Evolutionary conservation across 2,797 vertebrate species (phyloP), one percentile per base, ranked within the genome.

Genomic region (Staurois parvus): DNA sequence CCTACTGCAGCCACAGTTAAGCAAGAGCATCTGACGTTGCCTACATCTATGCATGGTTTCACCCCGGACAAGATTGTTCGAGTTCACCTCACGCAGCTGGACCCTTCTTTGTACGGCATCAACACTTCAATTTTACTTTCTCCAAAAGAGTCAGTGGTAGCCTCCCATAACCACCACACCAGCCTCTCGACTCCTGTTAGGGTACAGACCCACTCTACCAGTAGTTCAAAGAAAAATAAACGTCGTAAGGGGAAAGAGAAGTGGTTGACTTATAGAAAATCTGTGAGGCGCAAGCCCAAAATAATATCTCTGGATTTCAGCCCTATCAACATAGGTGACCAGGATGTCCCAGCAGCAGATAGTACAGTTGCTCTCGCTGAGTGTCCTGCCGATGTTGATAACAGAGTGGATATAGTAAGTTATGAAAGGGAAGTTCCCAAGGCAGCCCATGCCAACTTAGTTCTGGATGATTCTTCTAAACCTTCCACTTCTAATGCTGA

Each of bases 31-130:
- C 19, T 28, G 3, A 0, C 12, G 1, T 40, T 72, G 24, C 13
- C 70, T 30, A n/a, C 34, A 2, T 45, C 74, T 42, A 80, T 40
- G n/a, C 59, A 73, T n/a, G 24, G 48, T 10, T 87, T 75, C 17
- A 83, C 59, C n/a, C 76, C 85, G 4, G 70, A 87, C 17, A 87
- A 69, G 32, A 40, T 83, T n/a, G 59, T 87, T 21, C 74, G 85
- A 19, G 85, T 87, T 21, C 75, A 87, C 32, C 85, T 87, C 67
- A 87, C 85, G 1, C 85, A 66, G 17, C 80, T 87, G 26, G 67
- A 83, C 30, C 85, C 81, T 1, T 59, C 81, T 26, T 1, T 87
- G 42, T 87, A 48, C 24, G 64, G 67, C 29, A 12, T 87, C 12
- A 79, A 83, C 19, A 74, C 75, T 29, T 42, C 68, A 0, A 4